These are phyloP conservation scores for Macrosiphum euphorbiae DNA, from an alignment of 2,888 invertebrate genomes.

Conservation along the genomic window DNA sequence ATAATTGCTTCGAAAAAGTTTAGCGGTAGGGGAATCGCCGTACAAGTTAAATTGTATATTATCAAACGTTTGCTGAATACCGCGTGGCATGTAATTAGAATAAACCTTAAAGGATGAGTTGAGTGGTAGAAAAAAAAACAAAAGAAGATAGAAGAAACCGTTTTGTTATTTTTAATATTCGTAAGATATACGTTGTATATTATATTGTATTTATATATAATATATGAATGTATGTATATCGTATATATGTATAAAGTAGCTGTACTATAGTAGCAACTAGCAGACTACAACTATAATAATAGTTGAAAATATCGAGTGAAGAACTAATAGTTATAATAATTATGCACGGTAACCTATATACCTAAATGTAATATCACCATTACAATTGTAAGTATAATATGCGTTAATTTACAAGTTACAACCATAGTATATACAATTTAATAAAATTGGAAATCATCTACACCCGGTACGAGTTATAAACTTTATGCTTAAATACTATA, in stretches of 20 bases:
- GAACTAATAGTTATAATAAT: background rate
- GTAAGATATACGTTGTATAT: background rate
- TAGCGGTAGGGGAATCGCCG: background rate
- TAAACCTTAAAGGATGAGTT: background rate
- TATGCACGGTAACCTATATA: background rate
- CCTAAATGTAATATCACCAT: background rate
- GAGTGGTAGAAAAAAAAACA: background rate
- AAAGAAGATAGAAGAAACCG: background rate
- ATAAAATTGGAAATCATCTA: background rate
- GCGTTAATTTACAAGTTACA: background rate
- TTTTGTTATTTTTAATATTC: background rate
- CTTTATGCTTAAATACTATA: background rate
- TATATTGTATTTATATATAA: background rate
- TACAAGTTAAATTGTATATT: background rate
- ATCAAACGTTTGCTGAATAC: background rate
- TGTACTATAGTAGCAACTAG: background rate
- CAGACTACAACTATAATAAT: background rate
- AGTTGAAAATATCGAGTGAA: background rate
- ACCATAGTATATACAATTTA: background rate
- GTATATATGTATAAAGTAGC: no score
- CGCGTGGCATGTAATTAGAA: background rate
- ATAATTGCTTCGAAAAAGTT: constrained; percentile 12
- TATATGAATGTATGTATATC: no score
- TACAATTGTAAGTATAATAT: background rate
- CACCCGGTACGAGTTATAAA: background rate